Conservation (phyloP, 2,113 vertebrate genomes). For the Drymodes brunneopygia region DNA sequence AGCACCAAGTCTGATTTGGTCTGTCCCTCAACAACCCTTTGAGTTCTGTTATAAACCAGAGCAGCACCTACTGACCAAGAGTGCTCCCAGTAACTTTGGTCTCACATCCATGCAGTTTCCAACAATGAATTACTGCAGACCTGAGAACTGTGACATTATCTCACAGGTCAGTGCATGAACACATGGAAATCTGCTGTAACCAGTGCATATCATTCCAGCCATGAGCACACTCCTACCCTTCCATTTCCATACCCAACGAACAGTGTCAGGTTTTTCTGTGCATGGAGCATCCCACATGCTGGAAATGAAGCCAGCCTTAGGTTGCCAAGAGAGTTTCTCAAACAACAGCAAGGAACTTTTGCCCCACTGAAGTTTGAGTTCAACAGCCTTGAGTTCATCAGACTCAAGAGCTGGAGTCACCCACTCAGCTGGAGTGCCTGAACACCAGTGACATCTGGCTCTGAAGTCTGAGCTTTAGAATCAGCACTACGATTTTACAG, state of each 20-base stretch:
- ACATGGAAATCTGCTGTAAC: neutral
- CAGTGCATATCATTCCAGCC: neutral
- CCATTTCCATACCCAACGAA: too few species aligned
- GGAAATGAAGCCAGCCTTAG: neutral
- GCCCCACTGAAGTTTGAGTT: neutral
- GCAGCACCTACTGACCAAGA: neutral
- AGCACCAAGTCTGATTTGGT: neutral
- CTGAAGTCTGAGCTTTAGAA: neutral
- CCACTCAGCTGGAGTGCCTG: neutral
- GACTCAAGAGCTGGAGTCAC: neutral
- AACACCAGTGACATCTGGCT: neutral
- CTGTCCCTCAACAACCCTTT: fast-evolving
- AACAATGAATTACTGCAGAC: neutral
- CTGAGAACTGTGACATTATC: too few species aligned
- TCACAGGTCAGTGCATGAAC: neutral
- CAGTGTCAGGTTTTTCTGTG: neutral
- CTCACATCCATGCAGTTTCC: neutral
- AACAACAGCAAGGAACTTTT: neutral
- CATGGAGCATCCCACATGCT: fast-evolving
- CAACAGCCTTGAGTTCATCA: neutral
- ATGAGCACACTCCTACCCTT: neutral
- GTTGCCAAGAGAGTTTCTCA: neutral
- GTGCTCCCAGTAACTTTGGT: neutral
- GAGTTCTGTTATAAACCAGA: neutral
- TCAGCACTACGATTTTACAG: neutral